A percentile compares a stretch with the other conserved stretches of the same genome.
Evolutionary conservation across 2,888 invertebrate species (phyloP).

Genomic region (Odontocolon sp.): DNA sequence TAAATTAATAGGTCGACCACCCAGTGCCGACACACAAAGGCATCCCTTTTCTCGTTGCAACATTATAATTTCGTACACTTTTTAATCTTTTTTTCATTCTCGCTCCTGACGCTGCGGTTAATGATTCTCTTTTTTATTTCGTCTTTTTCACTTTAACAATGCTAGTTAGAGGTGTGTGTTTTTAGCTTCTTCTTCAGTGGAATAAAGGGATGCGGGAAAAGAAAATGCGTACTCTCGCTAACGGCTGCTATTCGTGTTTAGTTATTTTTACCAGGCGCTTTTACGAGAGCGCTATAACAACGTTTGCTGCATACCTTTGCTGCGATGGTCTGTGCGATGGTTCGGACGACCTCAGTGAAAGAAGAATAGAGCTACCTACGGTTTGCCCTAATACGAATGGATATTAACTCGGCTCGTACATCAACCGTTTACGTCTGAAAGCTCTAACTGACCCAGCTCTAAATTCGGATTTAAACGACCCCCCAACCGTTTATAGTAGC

Average conservation of each 20-base stretch:
- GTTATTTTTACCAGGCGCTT: constrained; percentile 30
- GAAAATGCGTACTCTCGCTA: not conserved
- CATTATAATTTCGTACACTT: not conserved
- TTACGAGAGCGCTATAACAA: constrained; percentile 23
- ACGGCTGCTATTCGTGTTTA: not conserved
- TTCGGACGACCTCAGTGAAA: not conserved
- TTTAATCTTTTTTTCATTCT: not conserved
- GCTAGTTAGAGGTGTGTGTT: constrained; percentile 2
- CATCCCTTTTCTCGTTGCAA: not conserved
- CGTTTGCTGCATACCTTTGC: constrained; percentile 16
- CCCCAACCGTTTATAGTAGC: no score
- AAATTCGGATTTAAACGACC: no score
- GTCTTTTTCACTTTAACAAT: not conserved
- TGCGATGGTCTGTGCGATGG: not conserved
- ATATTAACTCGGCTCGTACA: constrained; percentile 11
- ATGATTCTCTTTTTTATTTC: not conserved
- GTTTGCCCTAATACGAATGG: not conserved
- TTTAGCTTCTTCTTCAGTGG: not conserved
- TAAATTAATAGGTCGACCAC: no score
- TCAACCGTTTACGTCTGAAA: constrained; percentile 1
- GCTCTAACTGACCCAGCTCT: no score
- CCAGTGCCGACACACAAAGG: not conserved
- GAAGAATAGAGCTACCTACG: not conserved
- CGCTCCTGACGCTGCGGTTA: not conserved
- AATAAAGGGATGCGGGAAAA: constrained; percentile 1